Evolutionary conservation across 2,888 invertebrate genomes (phyloP).

Genomic region (Spodoptera littoralis): DNA sequence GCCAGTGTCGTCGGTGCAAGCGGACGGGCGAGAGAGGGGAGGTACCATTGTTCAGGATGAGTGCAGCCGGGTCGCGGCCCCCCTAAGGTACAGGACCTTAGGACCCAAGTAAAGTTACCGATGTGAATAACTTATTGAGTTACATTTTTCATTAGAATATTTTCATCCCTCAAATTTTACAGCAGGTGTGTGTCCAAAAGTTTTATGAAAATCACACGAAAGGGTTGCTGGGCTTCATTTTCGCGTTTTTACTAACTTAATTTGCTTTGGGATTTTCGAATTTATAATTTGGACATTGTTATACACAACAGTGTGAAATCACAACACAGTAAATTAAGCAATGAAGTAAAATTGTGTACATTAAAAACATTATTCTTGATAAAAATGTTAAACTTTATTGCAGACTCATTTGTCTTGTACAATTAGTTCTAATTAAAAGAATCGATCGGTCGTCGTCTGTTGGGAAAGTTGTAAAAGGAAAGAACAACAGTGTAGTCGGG

Average conservation of each 20-base stretch:
- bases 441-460: constrained; percentile 8
- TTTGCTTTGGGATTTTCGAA: constrained; percentile 4
- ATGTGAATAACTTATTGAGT: constrained; percentile 58
- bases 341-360: too few species aligned
- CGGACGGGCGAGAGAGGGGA: constrained; percentile 32
- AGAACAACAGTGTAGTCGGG: constrained; percentile 33
- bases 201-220: constrained; percentile 13
- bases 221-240: constrained; percentile 25
- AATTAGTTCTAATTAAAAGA: constrained; percentile 33
- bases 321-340: too few species aligned
- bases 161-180: constrained; percentile 31
- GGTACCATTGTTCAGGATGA: constrained; percentile 69
- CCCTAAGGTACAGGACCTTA: constrained; percentile 37
- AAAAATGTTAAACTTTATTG: constrained; percentile 5
- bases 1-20: constrained; percentile 55
- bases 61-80: constrained; percentile 64
- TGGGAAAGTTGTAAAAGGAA: constrained; percentile 16
- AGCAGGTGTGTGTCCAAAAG: constrained; percentile 28
- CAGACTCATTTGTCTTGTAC: constrained; percentile 8
- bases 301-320: not conserved
- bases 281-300: not conserved
- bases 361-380: not conserved
- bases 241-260: constrained; percentile 13
- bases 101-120: constrained; percentile 55
- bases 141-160: constrained; percentile 35